Evolutionary conservation across 2,888 invertebrate species (phyloP).

Genomic region (Neoascia interrupta): DNA sequence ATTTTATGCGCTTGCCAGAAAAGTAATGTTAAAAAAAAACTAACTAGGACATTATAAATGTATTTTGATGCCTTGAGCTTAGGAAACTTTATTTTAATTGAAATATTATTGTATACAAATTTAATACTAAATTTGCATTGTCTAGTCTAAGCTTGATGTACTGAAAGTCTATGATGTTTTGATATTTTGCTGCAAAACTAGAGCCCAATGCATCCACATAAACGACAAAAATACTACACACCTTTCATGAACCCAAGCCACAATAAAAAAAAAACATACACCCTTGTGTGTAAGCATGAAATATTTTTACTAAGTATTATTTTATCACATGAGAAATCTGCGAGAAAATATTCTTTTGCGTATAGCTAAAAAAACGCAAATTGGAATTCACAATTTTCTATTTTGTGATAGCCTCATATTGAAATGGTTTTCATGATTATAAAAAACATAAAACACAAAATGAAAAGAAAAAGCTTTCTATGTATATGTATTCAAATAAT

Average conservation of each 20-base stretch:
- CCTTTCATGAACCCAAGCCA: neutral
- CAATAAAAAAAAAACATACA: neutral
- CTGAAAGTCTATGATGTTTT: too few relatives aligned
- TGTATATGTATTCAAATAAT: constrained; percentile 9
- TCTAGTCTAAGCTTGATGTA: neutral
- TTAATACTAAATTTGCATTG: neutral
- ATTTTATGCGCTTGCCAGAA: too few relatives aligned
- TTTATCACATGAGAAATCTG: constrained; percentile 39
- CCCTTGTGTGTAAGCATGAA: too few relatives aligned
- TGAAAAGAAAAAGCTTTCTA: neutral
- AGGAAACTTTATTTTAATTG: too few relatives aligned
- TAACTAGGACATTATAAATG: too few relatives aligned
- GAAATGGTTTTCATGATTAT: constrained; percentile 58
- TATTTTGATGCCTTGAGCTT: too few relatives aligned
- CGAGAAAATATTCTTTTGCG: constrained; percentile 3
- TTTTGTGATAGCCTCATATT: constrained; percentile 59
- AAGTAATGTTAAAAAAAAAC: too few relatives aligned
- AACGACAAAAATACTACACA: neutral
- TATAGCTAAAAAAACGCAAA: neutral
- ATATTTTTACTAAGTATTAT: constrained; percentile 17
- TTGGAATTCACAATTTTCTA: constrained; percentile 42
- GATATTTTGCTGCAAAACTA: neutral
- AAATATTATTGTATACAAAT: too few relatives aligned
- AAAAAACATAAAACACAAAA: constrained; percentile 5
- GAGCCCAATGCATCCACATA: constrained; percentile 4